These are phyloP conservation scores for Macropus fuliginosus DNA, from an alignment of 2,797 vertebrate species.

Conservation along the genomic window DNA sequence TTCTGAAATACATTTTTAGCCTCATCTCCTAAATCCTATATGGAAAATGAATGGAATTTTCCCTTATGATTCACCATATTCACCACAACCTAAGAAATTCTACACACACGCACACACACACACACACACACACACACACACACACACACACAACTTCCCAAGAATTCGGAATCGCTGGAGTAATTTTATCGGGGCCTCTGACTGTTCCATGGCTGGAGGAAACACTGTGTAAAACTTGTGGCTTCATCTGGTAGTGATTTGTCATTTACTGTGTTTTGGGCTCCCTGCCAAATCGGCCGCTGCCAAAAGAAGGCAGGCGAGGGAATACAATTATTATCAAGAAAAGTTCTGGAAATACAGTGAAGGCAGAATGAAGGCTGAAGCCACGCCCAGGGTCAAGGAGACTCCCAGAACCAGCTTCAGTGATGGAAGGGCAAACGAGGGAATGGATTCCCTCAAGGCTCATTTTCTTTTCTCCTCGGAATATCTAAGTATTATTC, in stretches of 20 bases:
- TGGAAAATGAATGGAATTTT: conserved; percentile 60
- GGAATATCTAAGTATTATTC: conserved; percentile 44
- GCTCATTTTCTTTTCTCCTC: background rate
- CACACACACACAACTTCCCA: conserved; percentile 73
- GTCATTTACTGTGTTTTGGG: conserved; percentile 86
- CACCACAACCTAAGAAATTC: conserved; percentile 68
- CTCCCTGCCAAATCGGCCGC: conserved; percentile 85
- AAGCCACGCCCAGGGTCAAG: conserved; percentile 71
- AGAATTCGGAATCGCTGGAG: conserved; percentile 78
- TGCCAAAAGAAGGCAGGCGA: conserved; percentile 84
- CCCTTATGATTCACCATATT: conserved; percentile 40
- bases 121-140: background rate
- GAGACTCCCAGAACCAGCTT: conserved; percentile 69
- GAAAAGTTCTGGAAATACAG: conserved; percentile 80
- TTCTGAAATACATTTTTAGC: conserved; percentile 51
- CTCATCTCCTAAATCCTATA: conserved; percentile 59
- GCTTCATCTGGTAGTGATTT: conserved; percentile 92
- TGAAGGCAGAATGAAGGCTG: conserved; percentile 82
- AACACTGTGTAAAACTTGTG: conserved; percentile 81
- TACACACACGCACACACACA: background rate
- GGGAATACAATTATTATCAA: conserved; percentile 86
- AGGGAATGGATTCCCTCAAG: conserved; percentile 51
- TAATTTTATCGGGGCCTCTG: conserved; percentile 81
- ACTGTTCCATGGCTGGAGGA: conserved; percentile 83
- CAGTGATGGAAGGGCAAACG: conserved; percentile 34